A percentile compares a stretch with the other conserved stretches of the same genome.
Evolutionary conservation across 2,888 invertebrate species (phyloP).

Genomic region (Limnephilus marmoratus): DNA sequence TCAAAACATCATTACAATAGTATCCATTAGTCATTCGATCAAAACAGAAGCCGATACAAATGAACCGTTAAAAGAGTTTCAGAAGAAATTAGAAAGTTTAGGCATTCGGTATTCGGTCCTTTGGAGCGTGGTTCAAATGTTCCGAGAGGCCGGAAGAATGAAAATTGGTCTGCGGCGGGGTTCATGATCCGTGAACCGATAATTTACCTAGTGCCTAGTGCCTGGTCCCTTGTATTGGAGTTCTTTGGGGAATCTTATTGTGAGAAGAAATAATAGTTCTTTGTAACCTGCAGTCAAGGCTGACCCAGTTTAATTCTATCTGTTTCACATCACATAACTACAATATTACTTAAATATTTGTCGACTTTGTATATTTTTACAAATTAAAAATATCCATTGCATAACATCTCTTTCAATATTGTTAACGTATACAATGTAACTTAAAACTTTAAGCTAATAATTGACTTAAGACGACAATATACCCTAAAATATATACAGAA

Average conservation of each 20-base stretch:
- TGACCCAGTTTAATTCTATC: not conserved
- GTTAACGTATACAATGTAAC: no score
- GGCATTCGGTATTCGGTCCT: not conserved
- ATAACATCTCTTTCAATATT: no score
- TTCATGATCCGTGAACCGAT: slow-evolving; percentile 53
- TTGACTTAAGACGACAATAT: no score
- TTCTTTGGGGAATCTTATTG: not conserved
- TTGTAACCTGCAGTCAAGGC: not conserved
- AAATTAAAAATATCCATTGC: no score
- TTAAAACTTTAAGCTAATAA: no score
- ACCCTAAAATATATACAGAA: no score
- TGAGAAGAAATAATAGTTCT: not conserved
- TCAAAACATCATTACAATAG: not conserved
- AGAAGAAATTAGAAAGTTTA: slow-evolving; percentile 11
- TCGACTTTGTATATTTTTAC: no score
- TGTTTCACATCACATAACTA: no score
- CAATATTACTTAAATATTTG: not conserved
- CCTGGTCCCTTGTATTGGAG: not conserved
- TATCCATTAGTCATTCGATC: not conserved
- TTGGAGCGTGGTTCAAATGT: not conserved
- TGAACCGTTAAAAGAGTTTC: not conserved
- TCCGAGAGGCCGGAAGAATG: slow-evolving; percentile 33
- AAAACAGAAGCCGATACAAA: not conserved
- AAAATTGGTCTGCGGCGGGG: slow-evolving; percentile 49
- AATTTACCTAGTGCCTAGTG: slow-evolving; percentile 16